Percentiles rank a stretch among this genome's conserved stretches.
Conservation (phyloP, 2,888 invertebrate genomes). For the Drosophila longiperda region DNA sequence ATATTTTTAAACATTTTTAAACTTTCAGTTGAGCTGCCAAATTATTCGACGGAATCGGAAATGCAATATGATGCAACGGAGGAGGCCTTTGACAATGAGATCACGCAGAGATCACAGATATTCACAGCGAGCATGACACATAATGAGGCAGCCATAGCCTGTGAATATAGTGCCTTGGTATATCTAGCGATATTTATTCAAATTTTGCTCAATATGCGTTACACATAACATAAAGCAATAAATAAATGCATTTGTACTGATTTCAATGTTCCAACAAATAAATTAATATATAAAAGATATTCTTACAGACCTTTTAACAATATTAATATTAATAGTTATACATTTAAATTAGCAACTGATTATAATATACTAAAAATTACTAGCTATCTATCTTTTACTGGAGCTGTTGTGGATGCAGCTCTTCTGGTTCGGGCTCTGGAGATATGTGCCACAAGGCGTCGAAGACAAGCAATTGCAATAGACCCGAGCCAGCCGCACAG, state of each 20-base stretch:
- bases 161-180: slow-evolving; percentile 16
- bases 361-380: not conserved
- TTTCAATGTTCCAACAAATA: slow-evolving; percentile 45
- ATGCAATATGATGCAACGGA: slow-evolving; percentile 72
- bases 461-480: slow-evolving; percentile 43
- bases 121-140: slow-evolving; percentile 63
- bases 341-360: not conserved
- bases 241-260: slow-evolving; percentile 50
- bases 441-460: slow-evolving; percentile 45
- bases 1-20: not conserved
- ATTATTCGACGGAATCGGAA: slow-evolving; percentile 84
- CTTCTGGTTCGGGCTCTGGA: slow-evolving; percentile 24
- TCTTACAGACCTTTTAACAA: not conserved
- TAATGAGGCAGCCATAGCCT: slow-evolving; percentile 33
- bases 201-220: slow-evolving; percentile 21
- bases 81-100: slow-evolving; percentile 74
- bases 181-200: slow-evolving; percentile 33
- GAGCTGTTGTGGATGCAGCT: not conserved
- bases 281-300: slow-evolving; percentile 16
- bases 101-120: slow-evolving; percentile 70
- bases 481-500: slow-evolving; percentile 47
- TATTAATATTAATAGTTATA: not conserved
- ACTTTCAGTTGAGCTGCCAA: slow-evolving; percentile 82
- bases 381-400: not conserved
- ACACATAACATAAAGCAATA: slow-evolving; percentile 16